Evolutionary conservation across 2,113 vertebrate genomes (phyloP).

Genomic region (Alethe diademata): DNA sequence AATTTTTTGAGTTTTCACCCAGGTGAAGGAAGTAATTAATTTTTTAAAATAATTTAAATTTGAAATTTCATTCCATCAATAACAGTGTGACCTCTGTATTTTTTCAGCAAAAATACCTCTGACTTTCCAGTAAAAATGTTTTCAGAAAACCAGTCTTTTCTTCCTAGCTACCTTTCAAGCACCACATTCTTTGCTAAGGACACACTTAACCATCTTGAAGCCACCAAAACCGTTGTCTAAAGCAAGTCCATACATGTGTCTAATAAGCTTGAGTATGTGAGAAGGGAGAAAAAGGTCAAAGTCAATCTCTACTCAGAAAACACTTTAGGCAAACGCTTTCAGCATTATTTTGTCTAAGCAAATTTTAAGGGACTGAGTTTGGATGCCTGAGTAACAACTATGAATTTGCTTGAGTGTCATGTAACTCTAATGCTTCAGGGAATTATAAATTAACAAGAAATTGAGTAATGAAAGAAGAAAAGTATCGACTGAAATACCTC

Average conservation of each 20-base stretch:
- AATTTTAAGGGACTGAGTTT: neutral
- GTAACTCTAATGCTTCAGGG: neutral
- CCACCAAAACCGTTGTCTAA: neutral
- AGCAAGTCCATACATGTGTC: neutral
- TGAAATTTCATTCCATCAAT: neutral
- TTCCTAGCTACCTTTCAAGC: neutral
- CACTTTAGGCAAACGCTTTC: neutral
- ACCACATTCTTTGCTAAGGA: neutral
- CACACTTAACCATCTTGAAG: neutral
- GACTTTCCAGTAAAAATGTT: neutral
- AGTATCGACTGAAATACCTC: conserved; percentile 58
- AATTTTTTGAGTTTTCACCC: neutral
- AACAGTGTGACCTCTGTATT: neutral
- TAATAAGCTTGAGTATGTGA: neutral
- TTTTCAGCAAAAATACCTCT: neutral
- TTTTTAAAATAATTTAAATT: neutral
- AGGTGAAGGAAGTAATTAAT: neutral
- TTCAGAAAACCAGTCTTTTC: neutral
- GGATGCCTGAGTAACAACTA: neutral
- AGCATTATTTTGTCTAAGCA: neutral
- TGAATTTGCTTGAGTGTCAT: neutral
- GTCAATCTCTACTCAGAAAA: neutral
- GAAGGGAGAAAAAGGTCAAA: neutral
- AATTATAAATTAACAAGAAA: neutral
- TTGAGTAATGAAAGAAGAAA: neutral